phyloP scores from a whole-genome alignment of 2,113 vertebrate species.

The Proterorhinus semilunaris region DNA sequence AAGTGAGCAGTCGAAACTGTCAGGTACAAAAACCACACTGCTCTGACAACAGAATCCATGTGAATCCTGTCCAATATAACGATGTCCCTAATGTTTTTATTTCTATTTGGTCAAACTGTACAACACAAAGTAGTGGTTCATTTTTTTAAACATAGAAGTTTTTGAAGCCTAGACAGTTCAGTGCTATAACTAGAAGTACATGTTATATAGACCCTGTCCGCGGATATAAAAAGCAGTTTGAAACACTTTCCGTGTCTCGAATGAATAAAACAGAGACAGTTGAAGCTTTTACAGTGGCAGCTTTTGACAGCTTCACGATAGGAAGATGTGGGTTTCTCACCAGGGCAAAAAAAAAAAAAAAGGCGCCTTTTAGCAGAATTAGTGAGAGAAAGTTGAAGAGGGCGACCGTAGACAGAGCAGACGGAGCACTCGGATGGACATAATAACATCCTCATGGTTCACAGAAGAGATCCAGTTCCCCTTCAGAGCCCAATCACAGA shows the following conservation, averaged over 20 bases:
- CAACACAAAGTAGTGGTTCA: too few species aligned
- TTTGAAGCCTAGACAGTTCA: too few species aligned
- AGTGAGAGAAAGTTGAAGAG: constrained; percentile 13
- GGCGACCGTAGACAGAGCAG: constrained; percentile 3
- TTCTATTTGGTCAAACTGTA: too few species aligned
- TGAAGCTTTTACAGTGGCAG: neutral
- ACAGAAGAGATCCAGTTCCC: constrained; percentile 45
- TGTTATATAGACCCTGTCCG: neutral
- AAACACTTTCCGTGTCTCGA: neutral
- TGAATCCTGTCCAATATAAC: too few species aligned
- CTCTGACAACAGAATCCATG: too few species aligned
- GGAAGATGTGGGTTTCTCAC: neutral
- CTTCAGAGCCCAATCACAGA: constrained; percentile 38
- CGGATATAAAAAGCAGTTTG: neutral
- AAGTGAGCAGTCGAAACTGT: too few species aligned
- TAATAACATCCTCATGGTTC: constrained; percentile 33
- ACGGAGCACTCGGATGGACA: constrained; percentile 35
- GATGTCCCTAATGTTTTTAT: too few species aligned
- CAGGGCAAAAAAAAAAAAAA: neutral
- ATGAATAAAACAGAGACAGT: neutral
- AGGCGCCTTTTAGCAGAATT: neutral
- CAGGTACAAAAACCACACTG: too few species aligned
- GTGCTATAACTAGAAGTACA: too few species aligned
- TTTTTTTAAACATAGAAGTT: too few species aligned
- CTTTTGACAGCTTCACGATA: neutral